A percentile compares a stretch with the other conserved stretches of the same genome.
These are phyloP conservation scores for Baccha elongata DNA, from an alignment of 2,888 invertebrate genomes.

Conservation along the genomic window DNA sequence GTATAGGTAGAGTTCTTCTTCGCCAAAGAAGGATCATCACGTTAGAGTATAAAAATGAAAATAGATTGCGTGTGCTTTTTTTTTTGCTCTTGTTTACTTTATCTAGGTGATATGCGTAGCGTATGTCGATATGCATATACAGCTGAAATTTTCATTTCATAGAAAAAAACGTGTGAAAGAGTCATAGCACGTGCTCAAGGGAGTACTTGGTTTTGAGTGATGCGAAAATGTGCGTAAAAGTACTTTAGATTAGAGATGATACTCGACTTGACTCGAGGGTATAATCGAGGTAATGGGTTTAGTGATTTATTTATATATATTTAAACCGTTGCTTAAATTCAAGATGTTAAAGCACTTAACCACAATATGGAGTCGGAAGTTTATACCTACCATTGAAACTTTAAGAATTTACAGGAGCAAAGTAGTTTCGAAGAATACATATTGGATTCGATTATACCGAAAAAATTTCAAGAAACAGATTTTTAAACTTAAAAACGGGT, in stretches of 20 bases:
- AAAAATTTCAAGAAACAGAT: too few relatives aligned
- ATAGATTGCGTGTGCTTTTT: conserved; percentile 46
- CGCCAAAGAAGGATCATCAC: conserved; percentile 40
- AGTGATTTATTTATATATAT: conserved; percentile 35
- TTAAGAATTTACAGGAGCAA: too few relatives aligned
- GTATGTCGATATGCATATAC: background rate
- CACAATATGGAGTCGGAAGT: too few relatives aligned
- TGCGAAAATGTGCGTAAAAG: conserved; percentile 34
- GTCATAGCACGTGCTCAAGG: conserved; percentile 46
- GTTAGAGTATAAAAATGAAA: conserved; percentile 46
- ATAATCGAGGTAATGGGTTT: conserved; percentile 19
- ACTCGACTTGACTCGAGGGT: conserved; percentile 9
- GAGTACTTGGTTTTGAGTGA: conserved; percentile 32
- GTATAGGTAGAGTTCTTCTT: background rate
- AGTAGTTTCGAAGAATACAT: too few relatives aligned
- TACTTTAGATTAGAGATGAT: conserved; percentile 25
- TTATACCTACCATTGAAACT: too few relatives aligned
- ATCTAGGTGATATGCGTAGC: conserved; percentile 28
- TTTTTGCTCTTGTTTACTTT: background rate
- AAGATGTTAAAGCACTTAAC: background rate
- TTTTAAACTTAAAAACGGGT: too few relatives aligned
- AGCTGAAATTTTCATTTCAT: conserved; percentile 27
- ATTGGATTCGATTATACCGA: too few relatives aligned
- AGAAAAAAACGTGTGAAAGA: conserved; percentile 26
- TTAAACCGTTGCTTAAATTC: conserved; percentile 14